These are phyloP conservation scores for Eidolon dupreanum DNA, from an alignment of 2,797 vertebrate species.

Conservation along the genomic window DNA sequence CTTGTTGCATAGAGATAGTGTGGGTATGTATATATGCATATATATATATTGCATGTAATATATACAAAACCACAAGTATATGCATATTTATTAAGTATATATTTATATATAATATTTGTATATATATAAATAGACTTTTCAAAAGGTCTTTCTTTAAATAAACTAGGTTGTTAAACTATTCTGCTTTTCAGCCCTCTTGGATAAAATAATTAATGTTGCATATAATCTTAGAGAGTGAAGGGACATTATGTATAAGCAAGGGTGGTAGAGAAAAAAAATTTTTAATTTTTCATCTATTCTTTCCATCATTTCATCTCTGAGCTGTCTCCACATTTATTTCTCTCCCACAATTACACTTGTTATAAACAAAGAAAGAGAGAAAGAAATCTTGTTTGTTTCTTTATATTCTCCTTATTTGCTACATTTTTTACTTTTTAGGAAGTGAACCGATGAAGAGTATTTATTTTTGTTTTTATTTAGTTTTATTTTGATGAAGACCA, in stretches of 20 bases:
- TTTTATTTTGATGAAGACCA: background rate
- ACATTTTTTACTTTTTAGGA: background rate
- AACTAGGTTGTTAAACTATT: background rate
- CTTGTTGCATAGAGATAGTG: background rate
- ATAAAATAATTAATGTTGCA: background rate
- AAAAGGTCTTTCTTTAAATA: slow-evolving; percentile 17
- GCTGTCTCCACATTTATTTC: background rate
- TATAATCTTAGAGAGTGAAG: background rate
- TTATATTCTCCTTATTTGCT: background rate
- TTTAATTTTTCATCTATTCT: background rate
- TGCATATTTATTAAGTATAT: background rate
- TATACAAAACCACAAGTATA: background rate
- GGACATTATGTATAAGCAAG: background rate
- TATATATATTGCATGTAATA: background rate
- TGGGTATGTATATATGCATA: background rate
- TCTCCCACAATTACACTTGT: background rate
- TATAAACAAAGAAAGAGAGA: background rate
- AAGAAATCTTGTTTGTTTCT: background rate
- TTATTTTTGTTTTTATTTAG: slow-evolving; percentile 14
- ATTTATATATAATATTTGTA: background rate
- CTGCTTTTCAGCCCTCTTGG: background rate
- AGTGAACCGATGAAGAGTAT: background rate
- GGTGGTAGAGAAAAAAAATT: background rate
- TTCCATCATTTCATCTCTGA: slow-evolving; percentile 13
- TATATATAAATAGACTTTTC: background rate